Conservation (phyloP, 2,797 vertebrate genomes). For the Nothura maculosa region DNA sequence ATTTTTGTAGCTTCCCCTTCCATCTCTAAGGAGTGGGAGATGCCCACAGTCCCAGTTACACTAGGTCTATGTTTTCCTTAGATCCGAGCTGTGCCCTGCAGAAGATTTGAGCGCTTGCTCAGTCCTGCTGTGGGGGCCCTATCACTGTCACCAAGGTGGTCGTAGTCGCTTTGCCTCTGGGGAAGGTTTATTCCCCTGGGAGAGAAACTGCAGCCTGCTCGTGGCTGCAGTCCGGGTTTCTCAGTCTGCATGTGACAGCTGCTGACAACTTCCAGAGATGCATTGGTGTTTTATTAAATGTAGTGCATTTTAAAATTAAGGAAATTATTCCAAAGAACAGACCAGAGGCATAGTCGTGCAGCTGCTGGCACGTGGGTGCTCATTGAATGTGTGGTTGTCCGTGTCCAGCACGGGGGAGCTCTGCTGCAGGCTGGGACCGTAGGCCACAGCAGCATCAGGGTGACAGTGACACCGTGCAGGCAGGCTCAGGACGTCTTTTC, state of each 20-base stretch:
- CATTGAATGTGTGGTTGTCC: background rate
- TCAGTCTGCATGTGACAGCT: background rate
- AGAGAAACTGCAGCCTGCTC: background rate
- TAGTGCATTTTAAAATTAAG: background rate
- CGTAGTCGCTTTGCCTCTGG: background rate
- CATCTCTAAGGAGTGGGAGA: background rate
- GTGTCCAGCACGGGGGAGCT: background rate
- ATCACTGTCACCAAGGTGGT: too few species aligned
- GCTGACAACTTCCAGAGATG: background rate
- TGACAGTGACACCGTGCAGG: conserved; percentile 2
- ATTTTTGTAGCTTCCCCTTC: background rate
- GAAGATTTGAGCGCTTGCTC: background rate
- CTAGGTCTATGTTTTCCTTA: background rate
- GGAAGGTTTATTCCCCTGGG: background rate
- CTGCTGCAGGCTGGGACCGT: background rate
- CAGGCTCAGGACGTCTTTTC: background rate
- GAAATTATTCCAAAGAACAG: background rate
- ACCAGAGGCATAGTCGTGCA: background rate
- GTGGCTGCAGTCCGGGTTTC: background rate
- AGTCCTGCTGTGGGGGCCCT: too few species aligned
- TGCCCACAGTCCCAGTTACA: background rate
- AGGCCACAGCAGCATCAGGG: background rate
- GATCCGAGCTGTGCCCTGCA: background rate
- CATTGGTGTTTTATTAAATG: background rate
- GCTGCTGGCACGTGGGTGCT: background rate